Percentiles rank a stretch among this genome's conserved stretches.
Conservation (phyloP, 2,797 vertebrate species). For the Poecilia gillii region DNA sequence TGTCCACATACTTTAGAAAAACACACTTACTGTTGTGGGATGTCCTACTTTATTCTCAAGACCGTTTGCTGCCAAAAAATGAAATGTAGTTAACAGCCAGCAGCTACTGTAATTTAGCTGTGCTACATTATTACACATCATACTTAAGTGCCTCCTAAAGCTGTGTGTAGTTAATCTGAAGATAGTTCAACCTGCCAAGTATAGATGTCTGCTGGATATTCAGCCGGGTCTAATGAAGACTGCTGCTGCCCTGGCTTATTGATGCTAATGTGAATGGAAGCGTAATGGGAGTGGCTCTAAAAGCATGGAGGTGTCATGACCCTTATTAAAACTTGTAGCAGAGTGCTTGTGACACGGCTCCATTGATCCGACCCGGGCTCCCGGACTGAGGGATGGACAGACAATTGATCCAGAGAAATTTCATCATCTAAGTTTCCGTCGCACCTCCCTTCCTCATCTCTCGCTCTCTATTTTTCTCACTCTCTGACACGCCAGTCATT, state of each 20-base stretch:
- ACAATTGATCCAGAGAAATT: constrained; percentile 34
- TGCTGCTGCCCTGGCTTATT: constrained; percentile 2
- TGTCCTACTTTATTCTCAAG: neutral
- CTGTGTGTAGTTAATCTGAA: neutral
- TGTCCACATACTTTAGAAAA: neutral
- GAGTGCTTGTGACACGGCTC: constrained; percentile 1
- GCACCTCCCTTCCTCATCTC: neutral
- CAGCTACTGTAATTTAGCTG: neutral
- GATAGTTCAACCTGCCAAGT: neutral
- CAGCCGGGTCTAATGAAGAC: constrained; percentile 2
- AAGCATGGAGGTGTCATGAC: constrained; percentile 23
- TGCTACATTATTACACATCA: neutral
- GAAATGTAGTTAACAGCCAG: neutral
- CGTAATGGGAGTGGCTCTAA: constrained; percentile 9
- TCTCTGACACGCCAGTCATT: constrained; percentile 13
- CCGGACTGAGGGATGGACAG: constrained; percentile 1
- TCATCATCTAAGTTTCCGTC: constrained; percentile 27
- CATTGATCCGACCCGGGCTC: neutral
- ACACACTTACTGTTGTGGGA: neutral
- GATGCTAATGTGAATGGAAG: constrained; percentile 1
- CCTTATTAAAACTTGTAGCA: constrained; percentile 4
- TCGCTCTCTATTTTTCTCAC: constrained; percentile 16
- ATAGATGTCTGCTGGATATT: neutral
- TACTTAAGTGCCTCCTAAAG: neutral
- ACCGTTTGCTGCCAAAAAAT: neutral